Conservation (phyloP, 2,113 vertebrate species). For the Boleophthalmus pectinirostris region DNA sequence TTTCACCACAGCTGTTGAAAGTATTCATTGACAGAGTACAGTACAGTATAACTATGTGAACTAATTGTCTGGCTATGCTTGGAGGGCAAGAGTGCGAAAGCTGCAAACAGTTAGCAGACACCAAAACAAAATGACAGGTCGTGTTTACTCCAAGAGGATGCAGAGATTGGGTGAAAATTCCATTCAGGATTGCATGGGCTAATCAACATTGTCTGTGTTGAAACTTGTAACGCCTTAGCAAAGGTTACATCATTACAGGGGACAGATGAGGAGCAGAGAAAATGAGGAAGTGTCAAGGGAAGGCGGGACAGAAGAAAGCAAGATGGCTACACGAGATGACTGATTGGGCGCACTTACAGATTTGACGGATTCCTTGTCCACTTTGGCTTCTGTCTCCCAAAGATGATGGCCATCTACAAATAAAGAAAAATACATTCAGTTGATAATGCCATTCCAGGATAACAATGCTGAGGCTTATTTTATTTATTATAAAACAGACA, state of each 20-base stretch:
- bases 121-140: conserved; percentile 45
- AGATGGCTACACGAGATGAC: conserved; percentile 20
- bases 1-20: neutral
- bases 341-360: conserved; percentile 83
- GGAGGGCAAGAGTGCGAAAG: conserved; percentile 4
- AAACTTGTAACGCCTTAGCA: conserved; percentile 63
- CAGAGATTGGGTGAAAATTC: conserved; percentile 72
- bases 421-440: conserved; percentile 8
- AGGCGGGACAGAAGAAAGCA: conserved; percentile 30
- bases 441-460: neutral
- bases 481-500: neutral
- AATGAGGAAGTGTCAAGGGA: conserved; percentile 48
- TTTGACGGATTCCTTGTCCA: conserved; percentile 92
- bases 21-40: neutral
- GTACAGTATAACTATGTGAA: conserved; percentile 1
- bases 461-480: neutral
- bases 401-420: conserved; percentile 94
- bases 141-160: conserved; percentile 48
- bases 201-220: conserved; percentile 58
- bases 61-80: conserved; percentile 34
- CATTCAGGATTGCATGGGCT: conserved; percentile 72
- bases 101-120: conserved; percentile 14
- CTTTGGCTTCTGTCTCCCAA: conserved; percentile 97
- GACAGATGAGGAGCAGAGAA: conserved; percentile 54
- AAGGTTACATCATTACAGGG: conserved; percentile 74